Conservation (phyloP, 2,888 invertebrate species). For the Drosophila mimica region DNA sequence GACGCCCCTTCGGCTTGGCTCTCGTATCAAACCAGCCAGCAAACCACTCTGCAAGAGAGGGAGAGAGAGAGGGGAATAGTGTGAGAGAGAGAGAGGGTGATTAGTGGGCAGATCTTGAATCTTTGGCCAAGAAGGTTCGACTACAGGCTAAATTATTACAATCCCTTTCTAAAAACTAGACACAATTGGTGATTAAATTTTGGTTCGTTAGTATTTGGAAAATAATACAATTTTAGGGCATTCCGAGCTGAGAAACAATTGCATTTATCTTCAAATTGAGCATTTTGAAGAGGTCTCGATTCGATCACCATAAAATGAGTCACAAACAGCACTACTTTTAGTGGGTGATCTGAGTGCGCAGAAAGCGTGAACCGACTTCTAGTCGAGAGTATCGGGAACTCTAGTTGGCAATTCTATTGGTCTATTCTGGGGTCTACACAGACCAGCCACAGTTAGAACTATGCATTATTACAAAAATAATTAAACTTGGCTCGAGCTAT, state of each 20-base stretch:
- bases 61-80: neutral
- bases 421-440: neutral
- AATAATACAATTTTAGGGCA: neutral
- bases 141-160: too few species aligned
- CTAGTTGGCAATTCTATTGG: neutral
- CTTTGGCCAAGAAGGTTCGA: neutral
- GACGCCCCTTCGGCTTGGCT: conserved; percentile 67
- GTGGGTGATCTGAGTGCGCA: conserved; percentile 29
- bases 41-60: conserved; percentile 85
- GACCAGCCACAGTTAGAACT: conserved; percentile 31
- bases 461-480: neutral
- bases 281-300: neutral
- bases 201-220: neutral
- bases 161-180: too few species aligned
- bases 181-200: too few species aligned
- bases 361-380: conserved; percentile 44
- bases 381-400: neutral
- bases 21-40: conserved; percentile 85
- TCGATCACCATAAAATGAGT: neutral
- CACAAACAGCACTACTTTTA: neutral
- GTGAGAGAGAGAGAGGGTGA: neutral
- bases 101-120: neutral
- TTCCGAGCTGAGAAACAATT: neutral
- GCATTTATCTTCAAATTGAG: neutral
- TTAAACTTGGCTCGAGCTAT: neutral